Conservation (phyloP, 2,113 vertebrate species). For the Stomatorhinus ivindoensis region DNA sequence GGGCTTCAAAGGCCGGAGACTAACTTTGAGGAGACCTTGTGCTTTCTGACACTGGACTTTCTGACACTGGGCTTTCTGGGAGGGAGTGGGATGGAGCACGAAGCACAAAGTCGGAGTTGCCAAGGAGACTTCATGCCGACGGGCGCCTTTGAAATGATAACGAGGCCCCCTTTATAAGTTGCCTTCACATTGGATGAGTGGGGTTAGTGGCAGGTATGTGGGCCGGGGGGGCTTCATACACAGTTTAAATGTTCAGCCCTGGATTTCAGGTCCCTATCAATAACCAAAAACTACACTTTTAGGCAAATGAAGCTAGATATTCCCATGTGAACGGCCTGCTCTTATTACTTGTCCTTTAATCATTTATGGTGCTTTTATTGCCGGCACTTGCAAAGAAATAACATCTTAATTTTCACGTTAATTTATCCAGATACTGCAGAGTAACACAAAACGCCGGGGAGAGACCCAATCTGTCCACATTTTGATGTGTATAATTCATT, state of each 20-base stretch:
- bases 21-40: constrained; percentile 32
- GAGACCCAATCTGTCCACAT: background rate
- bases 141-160: constrained; percentile 39
- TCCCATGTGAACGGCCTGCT: background rate
- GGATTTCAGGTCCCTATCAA: background rate
- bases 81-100: background rate
- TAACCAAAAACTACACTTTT: background rate
- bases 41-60: background rate
- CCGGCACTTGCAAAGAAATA: constrained; percentile 16
- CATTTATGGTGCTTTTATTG: constrained; percentile 13
- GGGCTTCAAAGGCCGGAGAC: constrained; percentile 28
- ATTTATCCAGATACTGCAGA: constrained; percentile 13
- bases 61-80: constrained; percentile 1
- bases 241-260: background rate
- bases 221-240: background rate
- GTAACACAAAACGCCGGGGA: background rate
- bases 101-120: background rate
- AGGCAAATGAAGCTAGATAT: background rate
- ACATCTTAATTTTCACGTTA: constrained; percentile 19
- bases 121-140: constrained; percentile 6
- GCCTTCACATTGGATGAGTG: background rate
- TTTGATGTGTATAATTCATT: constrained; percentile 33
- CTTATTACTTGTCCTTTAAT: constrained; percentile 14
- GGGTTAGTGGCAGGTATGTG: background rate
- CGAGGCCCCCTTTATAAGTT: constrained; percentile 9